Percentiles rank a stretch among this genome's conserved stretches.
These are phyloP conservation scores for Pterobdella sp. DNA, from an alignment of 2,888 invertebrate genomes.

Conservation along the genomic window DNA sequence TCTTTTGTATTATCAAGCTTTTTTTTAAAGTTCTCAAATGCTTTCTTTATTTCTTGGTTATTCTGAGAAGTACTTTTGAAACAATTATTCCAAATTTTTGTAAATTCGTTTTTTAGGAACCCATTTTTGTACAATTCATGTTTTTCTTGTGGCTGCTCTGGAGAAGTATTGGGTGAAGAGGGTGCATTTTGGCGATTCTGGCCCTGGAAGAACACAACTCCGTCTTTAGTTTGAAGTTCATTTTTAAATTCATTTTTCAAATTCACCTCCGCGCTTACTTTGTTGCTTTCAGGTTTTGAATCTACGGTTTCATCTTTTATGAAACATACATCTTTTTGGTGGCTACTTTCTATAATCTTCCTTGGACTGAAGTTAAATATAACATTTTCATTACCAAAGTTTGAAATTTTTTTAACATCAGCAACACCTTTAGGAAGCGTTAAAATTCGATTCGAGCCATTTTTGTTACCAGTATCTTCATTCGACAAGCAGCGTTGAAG, in stretches of 20 bases:
- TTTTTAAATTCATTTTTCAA: too few relatives aligned
- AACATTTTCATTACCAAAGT: not conserved
- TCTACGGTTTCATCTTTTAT: not conserved
- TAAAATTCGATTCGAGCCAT: not conserved
- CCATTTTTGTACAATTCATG: not conserved
- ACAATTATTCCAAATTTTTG: not conserved
- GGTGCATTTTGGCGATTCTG: too few relatives aligned
- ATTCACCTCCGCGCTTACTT: too few relatives aligned
- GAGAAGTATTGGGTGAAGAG: too few relatives aligned
- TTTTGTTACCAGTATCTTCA: too few relatives aligned
- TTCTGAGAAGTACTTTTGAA: not conserved
- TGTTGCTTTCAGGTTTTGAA: not conserved
- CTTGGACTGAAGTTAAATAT: too few relatives aligned
- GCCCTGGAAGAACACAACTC: too few relatives aligned
- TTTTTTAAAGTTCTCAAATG: conserved; percentile 9
- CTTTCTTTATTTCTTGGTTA: not conserved
- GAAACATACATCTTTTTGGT: not conserved
- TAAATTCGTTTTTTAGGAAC: not conserved
- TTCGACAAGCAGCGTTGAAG: too few relatives aligned
- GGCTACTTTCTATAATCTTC: not conserved
- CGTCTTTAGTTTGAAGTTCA: too few relatives aligned
- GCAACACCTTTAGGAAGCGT: not conserved
- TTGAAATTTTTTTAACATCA: not conserved
- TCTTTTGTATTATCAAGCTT: not conserved
- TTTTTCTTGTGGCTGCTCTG: too few relatives aligned